Conservation (phyloP, 2,113 vertebrate genomes). For the Rhegmatorhina hoffmannsi region DNA sequence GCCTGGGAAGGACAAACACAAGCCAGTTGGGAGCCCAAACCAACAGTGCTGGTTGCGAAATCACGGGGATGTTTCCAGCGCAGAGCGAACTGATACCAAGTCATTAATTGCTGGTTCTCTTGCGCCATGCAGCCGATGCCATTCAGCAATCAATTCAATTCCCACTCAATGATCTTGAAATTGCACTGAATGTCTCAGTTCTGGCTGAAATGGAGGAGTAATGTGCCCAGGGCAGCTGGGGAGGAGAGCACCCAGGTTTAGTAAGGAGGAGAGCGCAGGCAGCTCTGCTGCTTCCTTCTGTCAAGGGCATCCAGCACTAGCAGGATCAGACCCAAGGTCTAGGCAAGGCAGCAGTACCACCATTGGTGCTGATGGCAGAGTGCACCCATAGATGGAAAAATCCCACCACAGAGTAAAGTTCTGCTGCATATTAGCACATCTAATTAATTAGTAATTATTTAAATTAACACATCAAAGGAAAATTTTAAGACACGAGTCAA, state of each 20-base stretch:
- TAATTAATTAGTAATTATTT: background rate
- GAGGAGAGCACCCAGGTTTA: background rate
- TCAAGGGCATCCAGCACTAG: background rate
- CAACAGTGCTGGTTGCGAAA: slow-evolving; percentile 18
- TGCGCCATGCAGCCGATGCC: background rate
- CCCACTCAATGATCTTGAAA: background rate
- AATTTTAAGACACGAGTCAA: background rate
- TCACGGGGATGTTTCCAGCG: background rate
- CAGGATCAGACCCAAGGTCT: background rate
- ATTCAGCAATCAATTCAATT: background rate
- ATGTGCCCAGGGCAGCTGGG: background rate
- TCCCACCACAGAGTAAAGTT: background rate
- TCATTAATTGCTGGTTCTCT: slow-evolving; percentile 5
- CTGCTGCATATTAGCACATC: background rate
- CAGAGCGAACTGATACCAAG: background rate
- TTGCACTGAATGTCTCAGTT: background rate
- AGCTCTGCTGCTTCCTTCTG: rapidly evolving
- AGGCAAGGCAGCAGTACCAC: rapidly evolving
- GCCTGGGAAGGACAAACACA: background rate
- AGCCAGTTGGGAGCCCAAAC: background rate
- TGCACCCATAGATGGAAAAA: background rate
- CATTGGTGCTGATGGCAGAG: rapidly evolving
- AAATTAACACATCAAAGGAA: background rate
- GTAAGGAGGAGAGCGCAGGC: background rate
- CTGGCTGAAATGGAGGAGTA: background rate